These are phyloP conservation scores for Drosophila setosimentum DNA, from an alignment of 2,888 invertebrate species.

Conservation along the genomic window DNA sequence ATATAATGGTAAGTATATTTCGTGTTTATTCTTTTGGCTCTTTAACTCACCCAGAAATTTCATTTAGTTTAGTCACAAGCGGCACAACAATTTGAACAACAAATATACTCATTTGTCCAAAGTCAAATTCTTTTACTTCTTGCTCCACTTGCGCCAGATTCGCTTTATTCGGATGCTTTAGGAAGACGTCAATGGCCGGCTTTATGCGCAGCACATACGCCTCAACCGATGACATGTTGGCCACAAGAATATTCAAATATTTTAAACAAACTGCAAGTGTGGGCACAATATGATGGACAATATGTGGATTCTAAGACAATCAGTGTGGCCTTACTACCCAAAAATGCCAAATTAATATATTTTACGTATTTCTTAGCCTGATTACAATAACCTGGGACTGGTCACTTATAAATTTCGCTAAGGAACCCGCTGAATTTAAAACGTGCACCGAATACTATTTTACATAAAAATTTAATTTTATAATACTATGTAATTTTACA, in stretches of 20 bases:
- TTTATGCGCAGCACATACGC: conserved; percentile 79
- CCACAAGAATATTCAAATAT: conserved; percentile 1
- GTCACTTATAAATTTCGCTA: neutral
- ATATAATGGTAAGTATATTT: neutral
- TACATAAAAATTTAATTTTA: neutral
- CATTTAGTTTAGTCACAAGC: conserved; percentile 82
- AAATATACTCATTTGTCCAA: conserved; percentile 79
- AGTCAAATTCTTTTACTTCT: conserved; percentile 75
- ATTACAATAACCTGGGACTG: neutral
- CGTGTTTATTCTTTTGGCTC: neutral
- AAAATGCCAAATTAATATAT: neutral
- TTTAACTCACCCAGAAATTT: conserved; percentile 72
- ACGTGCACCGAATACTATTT: neutral
- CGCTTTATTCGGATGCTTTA: conserved; percentile 71
- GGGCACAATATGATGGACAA: neutral
- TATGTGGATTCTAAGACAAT: neutral
- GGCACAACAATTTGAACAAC: conserved; percentile 83
- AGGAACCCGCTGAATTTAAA: neutral
- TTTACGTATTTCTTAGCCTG: neutral
- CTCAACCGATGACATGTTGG: conserved; percentile 74
- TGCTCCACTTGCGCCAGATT: conserved; percentile 69
- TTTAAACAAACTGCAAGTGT: conserved; percentile 5
- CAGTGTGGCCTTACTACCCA: neutral
- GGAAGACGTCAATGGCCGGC: conserved; percentile 81
- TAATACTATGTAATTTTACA: neutral